phyloP scores from a whole-genome alignment of 92 coral and sea anemone genomes.

The Umimayanthus kanabou region DNA sequence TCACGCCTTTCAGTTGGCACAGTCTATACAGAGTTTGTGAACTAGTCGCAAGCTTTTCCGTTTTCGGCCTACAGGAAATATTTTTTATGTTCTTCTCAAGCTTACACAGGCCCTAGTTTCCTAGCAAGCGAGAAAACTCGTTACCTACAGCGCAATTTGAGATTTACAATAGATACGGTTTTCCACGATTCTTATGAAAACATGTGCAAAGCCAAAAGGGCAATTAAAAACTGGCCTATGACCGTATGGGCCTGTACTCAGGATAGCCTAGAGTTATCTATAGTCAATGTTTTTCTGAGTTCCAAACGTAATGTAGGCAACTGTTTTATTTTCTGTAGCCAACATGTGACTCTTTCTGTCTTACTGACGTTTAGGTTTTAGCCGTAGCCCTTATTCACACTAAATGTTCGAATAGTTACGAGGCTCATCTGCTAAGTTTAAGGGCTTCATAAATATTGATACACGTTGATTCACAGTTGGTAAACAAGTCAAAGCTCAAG shows the following conservation, averaged over 20 bases:
- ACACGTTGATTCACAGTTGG: neutral
- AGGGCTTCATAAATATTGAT: neutral
- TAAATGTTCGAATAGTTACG: neutral
- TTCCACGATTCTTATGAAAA: neutral
- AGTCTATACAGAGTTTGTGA: too few relatives aligned
- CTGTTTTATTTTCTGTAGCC: neutral
- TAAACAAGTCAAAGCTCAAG: neutral
- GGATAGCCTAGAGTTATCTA: too few relatives aligned
- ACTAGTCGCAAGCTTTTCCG: too few relatives aligned
- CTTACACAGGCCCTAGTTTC: neutral
- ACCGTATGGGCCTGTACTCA: too few relatives aligned
- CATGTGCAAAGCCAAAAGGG: neutral
- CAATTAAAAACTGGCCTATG: neutral
- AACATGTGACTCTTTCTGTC: neutral
- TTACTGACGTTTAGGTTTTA: neutral
- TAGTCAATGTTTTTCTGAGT: neutral
- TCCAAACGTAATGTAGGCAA: neutral
- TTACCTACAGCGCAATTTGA: neutral
- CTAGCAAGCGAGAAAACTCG: neutral
- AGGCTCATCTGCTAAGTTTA: neutral
- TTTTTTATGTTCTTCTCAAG: too few relatives aligned
- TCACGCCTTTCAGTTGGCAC: neutral
- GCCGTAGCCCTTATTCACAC: too few relatives aligned
- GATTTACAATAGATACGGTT: too few relatives aligned
- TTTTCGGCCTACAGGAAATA: too few relatives aligned